Evolutionary conservation across 2,888 invertebrate genomes (phyloP).

Genomic region (Sphaerophoria rueppellii): DNA sequence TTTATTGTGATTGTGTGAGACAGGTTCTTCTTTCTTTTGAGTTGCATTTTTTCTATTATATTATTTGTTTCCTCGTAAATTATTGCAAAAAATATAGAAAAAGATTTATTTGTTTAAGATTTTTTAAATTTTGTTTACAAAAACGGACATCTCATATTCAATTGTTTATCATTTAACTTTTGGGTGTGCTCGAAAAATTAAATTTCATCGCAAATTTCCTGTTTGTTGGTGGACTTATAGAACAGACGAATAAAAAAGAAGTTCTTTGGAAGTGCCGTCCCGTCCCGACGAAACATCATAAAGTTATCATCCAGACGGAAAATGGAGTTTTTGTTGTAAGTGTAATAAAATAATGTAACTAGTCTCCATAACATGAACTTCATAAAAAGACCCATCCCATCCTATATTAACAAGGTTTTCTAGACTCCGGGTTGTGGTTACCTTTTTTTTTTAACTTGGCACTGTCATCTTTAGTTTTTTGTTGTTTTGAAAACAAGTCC

Average conservation of each 20-base stretch:
- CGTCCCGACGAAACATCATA: conserved; percentile 50
- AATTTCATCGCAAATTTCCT: conserved; percentile 30
- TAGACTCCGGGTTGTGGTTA: not conserved
- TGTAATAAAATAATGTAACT: conserved; percentile 58
- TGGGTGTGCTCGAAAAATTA: conserved; percentile 1
- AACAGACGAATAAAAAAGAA: conserved; percentile 40
- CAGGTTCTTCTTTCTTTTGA: conserved; percentile 71
- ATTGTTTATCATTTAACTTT: conserved; percentile 13
- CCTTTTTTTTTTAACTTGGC: no score
- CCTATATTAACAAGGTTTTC: not conserved
- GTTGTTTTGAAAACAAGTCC: not conserved
- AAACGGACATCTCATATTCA: conserved; percentile 1
- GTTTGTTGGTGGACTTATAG: conserved; percentile 30
- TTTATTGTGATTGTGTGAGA: conserved; percentile 64
- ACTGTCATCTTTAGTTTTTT: not conserved
- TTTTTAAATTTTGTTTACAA: conserved; percentile 12
- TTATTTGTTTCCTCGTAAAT: conserved; percentile 65
- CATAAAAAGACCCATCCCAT: conserved; percentile 13
- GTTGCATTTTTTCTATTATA: conserved; percentile 72
- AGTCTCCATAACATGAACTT: conserved; percentile 15
- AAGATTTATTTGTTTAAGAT: conserved; percentile 30
- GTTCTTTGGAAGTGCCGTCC: conserved; percentile 47
- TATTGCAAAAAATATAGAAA: conserved; percentile 43
- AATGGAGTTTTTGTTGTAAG: conserved; percentile 82
- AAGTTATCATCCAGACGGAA: conserved; percentile 68